These are phyloP conservation scores for Abramis brama DNA, from an alignment of 2,113 vertebrate species.

Conservation along the genomic window DNA sequence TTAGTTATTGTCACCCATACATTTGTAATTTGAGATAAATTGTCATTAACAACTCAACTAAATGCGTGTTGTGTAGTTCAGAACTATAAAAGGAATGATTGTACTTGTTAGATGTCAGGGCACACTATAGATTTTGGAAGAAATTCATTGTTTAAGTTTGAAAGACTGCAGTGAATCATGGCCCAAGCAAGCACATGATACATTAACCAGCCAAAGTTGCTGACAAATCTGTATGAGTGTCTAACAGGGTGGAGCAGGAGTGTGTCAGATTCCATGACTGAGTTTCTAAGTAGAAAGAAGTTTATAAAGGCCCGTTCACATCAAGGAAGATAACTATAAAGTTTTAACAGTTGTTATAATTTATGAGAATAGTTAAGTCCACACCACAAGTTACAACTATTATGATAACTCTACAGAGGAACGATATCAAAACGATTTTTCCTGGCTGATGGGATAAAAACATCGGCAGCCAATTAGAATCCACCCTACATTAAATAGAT, in stretches of 20 bases:
- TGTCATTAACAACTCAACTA: neutral
- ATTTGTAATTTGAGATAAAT: neutral
- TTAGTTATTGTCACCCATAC: neutral
- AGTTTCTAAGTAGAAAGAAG: neutral
- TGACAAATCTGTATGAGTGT: neutral
- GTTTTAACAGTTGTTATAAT: neutral
- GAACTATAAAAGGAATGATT: neutral
- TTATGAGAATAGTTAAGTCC: neutral
- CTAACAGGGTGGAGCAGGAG: slow-evolving; percentile 11
- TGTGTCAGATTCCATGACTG: slow-evolving; percentile 1
- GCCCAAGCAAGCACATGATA: neutral
- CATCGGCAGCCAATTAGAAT: neutral
- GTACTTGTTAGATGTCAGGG: neutral
- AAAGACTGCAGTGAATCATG: neutral
- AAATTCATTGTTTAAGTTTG: neutral
- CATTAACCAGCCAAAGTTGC: slow-evolving; percentile 3
- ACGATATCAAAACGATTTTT: neutral
- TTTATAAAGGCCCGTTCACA: neutral
- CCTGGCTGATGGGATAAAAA: neutral
- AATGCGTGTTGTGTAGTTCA: neutral
- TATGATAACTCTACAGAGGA: neutral
- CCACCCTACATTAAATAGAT: neutral
- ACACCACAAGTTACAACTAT: neutral
- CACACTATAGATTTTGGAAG: neutral
- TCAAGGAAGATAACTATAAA: neutral